Conservation (phyloP, 2,888 invertebrate genomes). For the Spodoptera exigua region DNA sequence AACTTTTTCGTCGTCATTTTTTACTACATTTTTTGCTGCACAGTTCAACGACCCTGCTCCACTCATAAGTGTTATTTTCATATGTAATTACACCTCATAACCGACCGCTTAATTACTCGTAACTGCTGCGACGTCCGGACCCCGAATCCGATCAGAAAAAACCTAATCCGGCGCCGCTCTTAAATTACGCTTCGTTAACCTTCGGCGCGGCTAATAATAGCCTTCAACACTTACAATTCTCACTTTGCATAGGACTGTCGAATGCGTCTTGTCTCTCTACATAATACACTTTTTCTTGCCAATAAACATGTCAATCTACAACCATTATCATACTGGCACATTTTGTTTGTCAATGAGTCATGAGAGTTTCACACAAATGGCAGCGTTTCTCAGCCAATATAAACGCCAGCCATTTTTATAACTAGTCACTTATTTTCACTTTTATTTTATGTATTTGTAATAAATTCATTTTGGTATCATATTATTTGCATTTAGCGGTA, state of each 20-base stretch:
- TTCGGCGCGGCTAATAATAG: conserved; percentile 71
- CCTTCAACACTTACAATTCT: conserved; percentile 51
- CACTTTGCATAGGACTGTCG: conserved; percentile 62
- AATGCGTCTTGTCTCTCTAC: conserved; percentile 78
- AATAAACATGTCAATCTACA: conserved; percentile 70
- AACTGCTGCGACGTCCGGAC: conserved; percentile 76
- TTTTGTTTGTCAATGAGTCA: conserved; percentile 45
- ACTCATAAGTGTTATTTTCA: conserved; percentile 78
- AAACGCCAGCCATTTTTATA: conserved; percentile 62
- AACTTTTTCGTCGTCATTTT: conserved; percentile 74
- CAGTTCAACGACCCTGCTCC: conserved; percentile 76
- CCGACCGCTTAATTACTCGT: conserved; percentile 84
- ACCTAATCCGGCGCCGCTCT: conserved; percentile 76
- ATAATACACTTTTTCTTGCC: conserved; percentile 75
- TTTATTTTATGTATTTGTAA: conserved; percentile 62
- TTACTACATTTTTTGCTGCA: conserved; percentile 69
- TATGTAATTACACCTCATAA: conserved; percentile 83
- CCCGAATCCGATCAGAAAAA: conserved; percentile 74
- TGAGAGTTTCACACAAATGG: conserved; percentile 42
- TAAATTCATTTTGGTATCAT: conserved; percentile 62
- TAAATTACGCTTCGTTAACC: conserved; percentile 78
- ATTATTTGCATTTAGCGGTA: conserved; percentile 67
- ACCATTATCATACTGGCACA: conserved; percentile 61
- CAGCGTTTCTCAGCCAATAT: conserved; percentile 40
- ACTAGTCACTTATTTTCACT: conserved; percentile 73